phyloP scores from a whole-genome alignment of 2,888 invertebrate species.

The Amiota mariae region DNA sequence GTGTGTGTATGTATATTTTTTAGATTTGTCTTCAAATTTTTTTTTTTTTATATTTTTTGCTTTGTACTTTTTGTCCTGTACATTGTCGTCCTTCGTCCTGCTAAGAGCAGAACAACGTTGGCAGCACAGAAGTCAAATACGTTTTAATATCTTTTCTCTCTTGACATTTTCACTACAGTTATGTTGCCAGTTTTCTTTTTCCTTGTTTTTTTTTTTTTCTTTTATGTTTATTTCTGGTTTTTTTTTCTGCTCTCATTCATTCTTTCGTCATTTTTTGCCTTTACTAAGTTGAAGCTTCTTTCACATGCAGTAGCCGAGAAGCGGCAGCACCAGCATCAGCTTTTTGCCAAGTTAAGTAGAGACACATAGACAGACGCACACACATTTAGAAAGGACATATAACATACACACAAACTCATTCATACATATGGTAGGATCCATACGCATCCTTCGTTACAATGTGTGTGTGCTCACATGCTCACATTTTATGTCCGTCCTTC shows the following conservation, averaged over 20 bases:
- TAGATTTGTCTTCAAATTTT: conserved; percentile 54
- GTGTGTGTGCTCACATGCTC: conserved; percentile 48
- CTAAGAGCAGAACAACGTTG: conserved; percentile 37
- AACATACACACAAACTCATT: neutral
- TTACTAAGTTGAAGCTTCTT: neutral
- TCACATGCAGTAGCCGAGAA: too few relatives aligned
- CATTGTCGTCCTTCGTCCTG: conserved; percentile 47
- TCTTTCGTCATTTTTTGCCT: conserved; percentile 11
- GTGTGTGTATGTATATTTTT: conserved; percentile 49
- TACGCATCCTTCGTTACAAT: conserved; percentile 12
- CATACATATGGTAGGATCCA: neutral
- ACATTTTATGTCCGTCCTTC: conserved; percentile 42
- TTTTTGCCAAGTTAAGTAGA: conserved; percentile 55
- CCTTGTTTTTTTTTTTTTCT: conserved; percentile 55
- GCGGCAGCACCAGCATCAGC: conserved; percentile 38
- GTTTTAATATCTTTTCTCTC: conserved; percentile 71
- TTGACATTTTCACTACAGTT: conserved; percentile 70
- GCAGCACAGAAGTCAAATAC: conserved; percentile 67
- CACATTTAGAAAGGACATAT: conserved; percentile 15
- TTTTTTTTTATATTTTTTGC: conserved; percentile 2
- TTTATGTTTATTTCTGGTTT: conserved; percentile 48
- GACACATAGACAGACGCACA: conserved; percentile 17
- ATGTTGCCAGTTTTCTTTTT: conserved; percentile 63
- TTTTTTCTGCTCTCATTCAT: conserved; percentile 19
- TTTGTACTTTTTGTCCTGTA: conserved; percentile 12